Base-by-base conservation (phyloP, 2,797 vertebrate species). In the Cygnus olor region DNA sequence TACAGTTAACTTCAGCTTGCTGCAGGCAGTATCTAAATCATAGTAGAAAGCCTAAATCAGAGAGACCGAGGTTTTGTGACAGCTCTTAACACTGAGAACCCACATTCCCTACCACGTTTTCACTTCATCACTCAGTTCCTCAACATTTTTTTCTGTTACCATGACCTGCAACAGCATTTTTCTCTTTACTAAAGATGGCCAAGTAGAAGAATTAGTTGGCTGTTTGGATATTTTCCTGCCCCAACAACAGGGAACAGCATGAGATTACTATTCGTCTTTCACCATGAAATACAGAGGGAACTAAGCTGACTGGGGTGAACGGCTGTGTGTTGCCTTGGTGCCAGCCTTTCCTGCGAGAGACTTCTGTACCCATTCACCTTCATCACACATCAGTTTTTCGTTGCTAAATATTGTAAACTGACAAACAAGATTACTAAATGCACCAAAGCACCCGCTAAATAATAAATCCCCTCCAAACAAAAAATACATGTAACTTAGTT, bases 241-340 rank as follows among this genome's bases (percentile, higher is more conserved):
- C 60, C 80, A 79, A 86, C 61, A 91, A 88, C 49, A 83, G 21
- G 45, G 60, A 95, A 89, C 69, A 92, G 85, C 63, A 53, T 80
- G 80, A 90, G n/a, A 63, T 53, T 45, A 49, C 68, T 69, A 22
- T 18, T 42, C 49, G 85, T 57, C 36, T 83, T 92, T 84, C 85
- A 92, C 65, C 63, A 64, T 30, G 36, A 93, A 91, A 94, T 72
- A 68, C 2, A 21, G 79, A 96, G 64, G 60, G 40, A 57, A 60
- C 60, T 68, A 61, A 89, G 44, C 73, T 82, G 64, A 49, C 57
- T 61, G 53, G n/a, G 20, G 32, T 63, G 82, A 92, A 92, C 0
- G 0, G 84, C 71, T 90, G 54, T 84, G 53, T 61, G 61, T 57
- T 90, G 74, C 79, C 71, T 60, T 82, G 45, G 89, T 93, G 83